Base-by-base conservation (phyloP, 1,140 invertebrate species). In the fruit fly (Drosophila melanogaster) region DNA sequence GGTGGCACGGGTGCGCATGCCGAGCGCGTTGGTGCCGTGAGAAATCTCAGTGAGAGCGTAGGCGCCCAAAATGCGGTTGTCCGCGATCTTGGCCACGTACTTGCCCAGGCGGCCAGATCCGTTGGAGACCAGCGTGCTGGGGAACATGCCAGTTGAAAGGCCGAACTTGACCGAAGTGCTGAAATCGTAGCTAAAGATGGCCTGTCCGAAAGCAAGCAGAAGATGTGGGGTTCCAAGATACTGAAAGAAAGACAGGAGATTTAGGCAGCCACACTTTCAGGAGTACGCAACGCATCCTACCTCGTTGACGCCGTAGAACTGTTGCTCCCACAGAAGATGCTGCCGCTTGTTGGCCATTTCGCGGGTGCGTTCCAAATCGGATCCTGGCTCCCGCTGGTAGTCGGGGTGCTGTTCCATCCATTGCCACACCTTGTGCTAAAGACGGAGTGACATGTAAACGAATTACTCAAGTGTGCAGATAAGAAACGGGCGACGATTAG, bases 31-130 rank as follows among this genome's bases (percentile, higher is more conserved):
- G 17, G 96, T 97, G 4, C 97, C 97, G 93, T 98, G 97, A 5
- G 95, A 94, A n/a, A 98, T 94, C 92, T 98, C 97, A 0, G 97
- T 98, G 1, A 98, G 91, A 0, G 96, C 96, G 92, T 97, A 97
- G 83, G 96, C 96, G n/a, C 96, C 96, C 60, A 92, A 72, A 46
- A 95, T 95, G 64, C 94, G 91, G 14, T 93, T 93, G 26, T 93
- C 92, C 40, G 94, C 92, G n/a, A 93, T 91, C 64, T 94, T 94
- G 7, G 95, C 93, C 12, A 95, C 84, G 84, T 95, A 93, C 24
- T 94, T 92, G 33, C 93, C 91, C 81, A 96, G 94, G 43, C 94
- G 94, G 1, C 93, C 91, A 12, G 94, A 94, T 0, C 95, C 95
- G 64, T 94, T 76, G 0, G 92, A 93, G 40, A 93, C 81, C 15